Conservation (phyloP, 2,888 invertebrate species). For the Eupithecia inturbata region DNA sequence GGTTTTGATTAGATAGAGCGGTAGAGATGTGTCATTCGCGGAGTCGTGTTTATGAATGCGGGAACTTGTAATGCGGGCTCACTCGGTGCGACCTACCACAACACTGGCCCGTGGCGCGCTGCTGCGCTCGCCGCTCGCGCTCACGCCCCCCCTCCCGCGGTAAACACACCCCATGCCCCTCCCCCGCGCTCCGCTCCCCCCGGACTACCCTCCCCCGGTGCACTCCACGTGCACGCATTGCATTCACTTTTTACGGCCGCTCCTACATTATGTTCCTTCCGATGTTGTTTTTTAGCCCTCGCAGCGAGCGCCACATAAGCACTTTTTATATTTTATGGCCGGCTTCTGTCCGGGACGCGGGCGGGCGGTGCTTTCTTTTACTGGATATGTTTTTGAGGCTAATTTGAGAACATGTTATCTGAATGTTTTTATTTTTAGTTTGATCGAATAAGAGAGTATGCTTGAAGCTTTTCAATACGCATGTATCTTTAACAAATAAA, state of each 20-base stretch:
- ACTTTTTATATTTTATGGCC: slow-evolving; percentile 79
- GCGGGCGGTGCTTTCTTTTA: slow-evolving; percentile 70
- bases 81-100: slow-evolving; percentile 86
- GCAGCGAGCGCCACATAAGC: slow-evolving; percentile 78
- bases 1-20: slow-evolving; percentile 18
- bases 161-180: slow-evolving; percentile 80
- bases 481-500: neutral
- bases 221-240: slow-evolving; percentile 81
- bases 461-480: neutral
- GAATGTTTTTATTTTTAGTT: neutral
- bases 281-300: slow-evolving; percentile 76
- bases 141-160: slow-evolving; percentile 74
- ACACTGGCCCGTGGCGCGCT: slow-evolving; percentile 78
- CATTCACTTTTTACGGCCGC: slow-evolving; percentile 81
- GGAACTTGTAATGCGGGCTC: slow-evolving; percentile 65
- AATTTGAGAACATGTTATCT: slow-evolving; percentile 64
- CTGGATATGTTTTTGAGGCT: slow-evolving; percentile 54
- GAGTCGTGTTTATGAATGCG: slow-evolving; percentile 71
- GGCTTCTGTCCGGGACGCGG: slow-evolving; percentile 62
- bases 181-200: slow-evolving; percentile 71
- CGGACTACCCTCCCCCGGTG: slow-evolving; percentile 66
- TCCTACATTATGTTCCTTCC: slow-evolving; percentile 81
- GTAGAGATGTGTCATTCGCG: slow-evolving; percentile 71
- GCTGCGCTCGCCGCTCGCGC: slow-evolving; percentile 39
- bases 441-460: neutral